These are phyloP conservation scores for Proterorhinus semilunaris DNA, from an alignment of 2,113 vertebrate genomes.

Conservation along the genomic window DNA sequence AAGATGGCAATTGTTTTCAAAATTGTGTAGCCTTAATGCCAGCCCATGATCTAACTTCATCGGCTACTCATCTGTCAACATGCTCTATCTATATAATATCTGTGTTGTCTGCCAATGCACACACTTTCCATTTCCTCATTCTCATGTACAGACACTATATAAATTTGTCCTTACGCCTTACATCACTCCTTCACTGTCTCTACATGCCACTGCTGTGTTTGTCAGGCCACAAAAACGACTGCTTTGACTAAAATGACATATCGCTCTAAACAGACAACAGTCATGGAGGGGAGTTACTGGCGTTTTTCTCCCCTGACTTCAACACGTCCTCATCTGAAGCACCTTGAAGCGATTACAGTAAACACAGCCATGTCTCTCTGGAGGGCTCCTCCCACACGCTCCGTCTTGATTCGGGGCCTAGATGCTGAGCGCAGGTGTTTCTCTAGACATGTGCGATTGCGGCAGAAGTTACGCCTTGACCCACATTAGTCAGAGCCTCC, in stretches of 20 bases:
- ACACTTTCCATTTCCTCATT: neutral
- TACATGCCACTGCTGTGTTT: neutral
- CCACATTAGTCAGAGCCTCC: constrained; percentile 28
- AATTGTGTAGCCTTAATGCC: no score
- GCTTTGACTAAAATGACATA: neutral
- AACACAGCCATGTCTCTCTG: neutral
- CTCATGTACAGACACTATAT: neutral
- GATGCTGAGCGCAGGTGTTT: constrained; percentile 41
- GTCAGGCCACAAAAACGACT: neutral
- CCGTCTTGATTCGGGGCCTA: neutral
- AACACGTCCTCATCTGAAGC: neutral
- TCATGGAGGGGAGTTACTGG: constrained; percentile 35
- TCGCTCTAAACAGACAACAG: neutral
- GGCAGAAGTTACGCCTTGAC: constrained; percentile 35
- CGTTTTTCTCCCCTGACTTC: constrained; percentile 1
- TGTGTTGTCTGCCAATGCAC: neutral
- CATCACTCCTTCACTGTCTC: neutral
- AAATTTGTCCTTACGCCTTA: neutral
- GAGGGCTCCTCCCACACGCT: neutral
- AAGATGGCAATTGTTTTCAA: no score
- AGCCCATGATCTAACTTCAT: neutral
- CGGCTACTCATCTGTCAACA: neutral
- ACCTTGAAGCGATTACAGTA: constrained; percentile 37
- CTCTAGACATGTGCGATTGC: constrained; percentile 32
- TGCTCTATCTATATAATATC: neutral